Base-by-base conservation (phyloP, 2,113 vertebrate species). In the Opisthocomus hoazin region DNA sequence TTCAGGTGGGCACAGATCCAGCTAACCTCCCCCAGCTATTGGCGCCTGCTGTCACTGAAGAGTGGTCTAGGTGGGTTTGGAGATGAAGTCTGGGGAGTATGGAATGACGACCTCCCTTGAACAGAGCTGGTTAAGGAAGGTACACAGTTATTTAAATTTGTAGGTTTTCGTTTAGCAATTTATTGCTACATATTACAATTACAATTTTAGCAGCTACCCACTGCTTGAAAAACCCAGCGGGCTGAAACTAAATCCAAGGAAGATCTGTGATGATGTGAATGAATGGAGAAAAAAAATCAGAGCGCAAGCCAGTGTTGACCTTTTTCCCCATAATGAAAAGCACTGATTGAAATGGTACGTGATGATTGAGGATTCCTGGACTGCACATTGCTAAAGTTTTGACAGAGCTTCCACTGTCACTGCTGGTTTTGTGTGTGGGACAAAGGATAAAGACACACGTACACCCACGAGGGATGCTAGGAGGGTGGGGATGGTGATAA, bases 41-140 rank as follows among this genome's bases (percentile, higher is more conserved):
- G 56, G 37, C 3, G 2, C 0, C 1, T 43, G 68, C 57, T 81
- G 30, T 48, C 15, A 17, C 2, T 8, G 74, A 23, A 15, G 24
- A 37, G 27, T 30, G 34, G 19, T 56, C 15, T 6, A 24, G 87
- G 60, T 74, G 73, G 36, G 50, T 17, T 89, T 92, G 36, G 84
- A 46, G 79, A 12, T 50, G 46, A 48, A 78, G 10, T 15, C 39
- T 79, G 70, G n/a, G 14, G n/a, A 22, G 24, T 7, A 5, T 39
- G 79, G 63, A 51, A 23, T 54, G 60, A 39, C 0, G 7, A 16
- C 16, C 10, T 83, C 19, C 26, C 58, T 61, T 51, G 24, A 53
- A 18, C 0, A 57, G 50, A 81, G 36, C 21, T 73, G 48, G 21
- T 30, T 58, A 56, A 68, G 61, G 66, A 89, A 84, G 15, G 54